A percentile compares a stretch with the other conserved stretches of the same genome.
Evolutionary conservation across 2,888 invertebrate species (phyloP).

Genomic region (Himalopsyche japonica): DNA sequence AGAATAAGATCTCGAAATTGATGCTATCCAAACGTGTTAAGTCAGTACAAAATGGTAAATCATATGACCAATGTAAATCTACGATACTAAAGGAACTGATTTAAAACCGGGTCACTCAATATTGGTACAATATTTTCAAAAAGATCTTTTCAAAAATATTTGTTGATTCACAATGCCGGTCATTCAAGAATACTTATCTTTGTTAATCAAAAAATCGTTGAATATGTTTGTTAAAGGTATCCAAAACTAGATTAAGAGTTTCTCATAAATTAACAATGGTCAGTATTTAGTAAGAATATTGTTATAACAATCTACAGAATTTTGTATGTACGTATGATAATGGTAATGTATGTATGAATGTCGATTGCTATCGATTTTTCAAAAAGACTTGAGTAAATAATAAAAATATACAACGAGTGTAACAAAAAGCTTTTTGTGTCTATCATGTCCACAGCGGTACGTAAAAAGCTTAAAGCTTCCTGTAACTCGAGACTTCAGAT

Average conservation of each 20-base stretch:
- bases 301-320: conserved; percentile 18
- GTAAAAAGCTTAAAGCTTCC: conserved; percentile 15
- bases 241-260: conserved; percentile 14
- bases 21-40: no score
- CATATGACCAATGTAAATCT: no score
- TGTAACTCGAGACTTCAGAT: background rate
- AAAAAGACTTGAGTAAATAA: conserved; percentile 18
- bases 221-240: background rate
- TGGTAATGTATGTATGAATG: conserved; percentile 1
- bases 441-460: background rate
- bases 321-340: conserved; percentile 12
- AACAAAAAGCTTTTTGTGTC: conserved; percentile 2
- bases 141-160: background rate
- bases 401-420: background rate
- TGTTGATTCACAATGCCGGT: background rate
- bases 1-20: no score
- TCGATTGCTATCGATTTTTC: conserved; percentile 11
- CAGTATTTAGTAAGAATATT: conserved; percentile 2
- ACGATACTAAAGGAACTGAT: background rate
- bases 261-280: conserved; percentile 18
- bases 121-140: background rate
- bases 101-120: background rate
- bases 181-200: background rate
- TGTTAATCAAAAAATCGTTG: background rate
- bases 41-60: no score